These are phyloP conservation scores for Colaptes auratus DNA, from an alignment of 2,113 vertebrate species.

Conservation along the genomic window DNA sequence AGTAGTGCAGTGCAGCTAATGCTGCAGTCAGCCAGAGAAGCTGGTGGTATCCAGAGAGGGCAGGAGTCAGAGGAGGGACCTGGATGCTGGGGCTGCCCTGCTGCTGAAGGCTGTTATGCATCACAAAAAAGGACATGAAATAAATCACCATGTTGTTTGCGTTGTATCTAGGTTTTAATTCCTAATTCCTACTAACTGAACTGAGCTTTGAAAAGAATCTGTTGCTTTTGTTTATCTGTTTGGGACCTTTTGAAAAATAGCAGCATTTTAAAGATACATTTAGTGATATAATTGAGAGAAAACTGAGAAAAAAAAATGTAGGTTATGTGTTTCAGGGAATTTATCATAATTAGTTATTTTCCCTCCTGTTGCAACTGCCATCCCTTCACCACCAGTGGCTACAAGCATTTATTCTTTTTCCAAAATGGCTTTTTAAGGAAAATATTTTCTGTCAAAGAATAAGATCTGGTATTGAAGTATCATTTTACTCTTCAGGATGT, in stretches of 20 bases:
- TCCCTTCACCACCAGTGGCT: background rate
- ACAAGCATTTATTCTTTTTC: background rate
- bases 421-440: background rate
- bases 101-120: background rate
- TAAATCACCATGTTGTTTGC: background rate
- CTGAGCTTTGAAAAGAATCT: background rate
- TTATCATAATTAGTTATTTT: background rate
- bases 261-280: background rate
- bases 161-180: background rate
- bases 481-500: background rate
- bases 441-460: background rate
- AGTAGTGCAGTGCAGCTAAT: accelerated
- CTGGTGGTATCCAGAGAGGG: background rate
- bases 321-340: background rate
- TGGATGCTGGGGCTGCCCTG: too few relatives aligned
- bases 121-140: background rate
- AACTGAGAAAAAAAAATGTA: background rate
- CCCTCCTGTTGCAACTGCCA: background rate
- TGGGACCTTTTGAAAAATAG: background rate
- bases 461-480: background rate
- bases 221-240: background rate
- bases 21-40: background rate
- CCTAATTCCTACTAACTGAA: background rate
- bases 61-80: background rate
- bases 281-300: background rate